A percentile compares a stretch with the other conserved stretches of the same genome.
Evolutionary conservation across 2,113 vertebrate species (phyloP).

Genomic region (Myocastor coypus): DNA sequence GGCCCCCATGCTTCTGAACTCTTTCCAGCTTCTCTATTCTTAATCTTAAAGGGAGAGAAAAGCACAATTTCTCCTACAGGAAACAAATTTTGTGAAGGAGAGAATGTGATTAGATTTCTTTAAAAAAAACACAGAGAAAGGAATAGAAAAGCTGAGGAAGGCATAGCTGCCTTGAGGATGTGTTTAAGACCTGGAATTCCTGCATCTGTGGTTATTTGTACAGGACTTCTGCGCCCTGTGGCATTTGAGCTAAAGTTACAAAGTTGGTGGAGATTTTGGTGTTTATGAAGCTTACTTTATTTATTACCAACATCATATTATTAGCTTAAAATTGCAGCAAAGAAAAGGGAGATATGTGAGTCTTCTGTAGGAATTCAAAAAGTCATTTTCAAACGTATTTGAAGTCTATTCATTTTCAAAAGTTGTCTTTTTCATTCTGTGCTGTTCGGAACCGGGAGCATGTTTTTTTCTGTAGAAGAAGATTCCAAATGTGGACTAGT

Average conservation of each 20-base stretch:
- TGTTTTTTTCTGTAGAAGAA: background rate
- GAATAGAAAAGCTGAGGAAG: background rate
- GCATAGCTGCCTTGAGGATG: background rate
- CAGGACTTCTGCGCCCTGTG: background rate
- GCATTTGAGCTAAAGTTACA: background rate
- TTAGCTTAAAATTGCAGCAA: slow-evolving; percentile 20
- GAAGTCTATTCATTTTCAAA: background rate
- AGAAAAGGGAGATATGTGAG: slow-evolving; percentile 8
- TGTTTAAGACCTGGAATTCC: background rate
- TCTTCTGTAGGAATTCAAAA: background rate
- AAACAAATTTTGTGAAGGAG: slow-evolving; percentile 1
- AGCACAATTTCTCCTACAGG: background rate
- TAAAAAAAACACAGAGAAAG: background rate
- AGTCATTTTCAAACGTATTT: slow-evolving; percentile 37
- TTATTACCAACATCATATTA: background rate
- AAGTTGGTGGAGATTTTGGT: background rate
- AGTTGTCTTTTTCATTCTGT: background rate
- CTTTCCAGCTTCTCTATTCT: background rate
- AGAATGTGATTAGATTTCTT: background rate
- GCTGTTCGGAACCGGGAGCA: background rate
- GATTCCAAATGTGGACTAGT: slow-evolving; percentile 1
- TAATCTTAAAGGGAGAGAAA: background rate
- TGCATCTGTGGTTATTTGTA: background rate
- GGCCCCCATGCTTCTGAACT: no score
- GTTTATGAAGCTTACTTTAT: background rate